phyloP scores from a whole-genome alignment of 2,113 vertebrate species.

The Damaliscus lunatus region DNA sequence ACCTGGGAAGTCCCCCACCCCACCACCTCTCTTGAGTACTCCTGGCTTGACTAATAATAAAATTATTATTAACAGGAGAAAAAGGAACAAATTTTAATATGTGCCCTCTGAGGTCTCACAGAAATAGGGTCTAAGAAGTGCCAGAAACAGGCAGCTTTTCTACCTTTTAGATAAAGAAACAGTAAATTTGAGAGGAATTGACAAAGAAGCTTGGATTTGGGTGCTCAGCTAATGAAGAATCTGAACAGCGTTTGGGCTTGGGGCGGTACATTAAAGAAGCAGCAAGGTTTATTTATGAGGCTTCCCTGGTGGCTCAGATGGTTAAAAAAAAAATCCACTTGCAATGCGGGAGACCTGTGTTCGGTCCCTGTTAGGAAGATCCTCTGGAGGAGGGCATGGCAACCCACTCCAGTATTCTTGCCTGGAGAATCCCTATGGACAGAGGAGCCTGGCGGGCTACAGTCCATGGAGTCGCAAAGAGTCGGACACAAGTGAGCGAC shows the following conservation, averaged over 20 bases:
- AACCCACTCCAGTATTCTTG: background rate
- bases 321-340: background rate
- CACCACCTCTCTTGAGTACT: background rate
- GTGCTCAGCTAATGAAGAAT: background rate
- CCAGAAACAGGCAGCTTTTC: background rate
- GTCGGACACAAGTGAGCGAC: fast-evolving
- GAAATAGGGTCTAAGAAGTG: background rate
- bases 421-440: background rate
- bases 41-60: background rate
- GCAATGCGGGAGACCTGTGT: background rate
- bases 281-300: background rate
- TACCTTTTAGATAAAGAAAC: background rate
- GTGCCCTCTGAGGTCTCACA: background rate
- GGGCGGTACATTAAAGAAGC: background rate
- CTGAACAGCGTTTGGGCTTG: background rate
- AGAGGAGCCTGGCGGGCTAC: background rate
- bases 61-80: background rate
- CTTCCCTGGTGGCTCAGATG: background rate
- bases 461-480: background rate
- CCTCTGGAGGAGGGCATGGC: background rate
- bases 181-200: background rate
- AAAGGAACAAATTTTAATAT: background rate
- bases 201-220: background rate
- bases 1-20: background rate
- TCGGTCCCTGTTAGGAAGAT: background rate